Base-by-base conservation (phyloP, 1,140 invertebrate genomes). In the Latrodectus geometricus region DNA sequence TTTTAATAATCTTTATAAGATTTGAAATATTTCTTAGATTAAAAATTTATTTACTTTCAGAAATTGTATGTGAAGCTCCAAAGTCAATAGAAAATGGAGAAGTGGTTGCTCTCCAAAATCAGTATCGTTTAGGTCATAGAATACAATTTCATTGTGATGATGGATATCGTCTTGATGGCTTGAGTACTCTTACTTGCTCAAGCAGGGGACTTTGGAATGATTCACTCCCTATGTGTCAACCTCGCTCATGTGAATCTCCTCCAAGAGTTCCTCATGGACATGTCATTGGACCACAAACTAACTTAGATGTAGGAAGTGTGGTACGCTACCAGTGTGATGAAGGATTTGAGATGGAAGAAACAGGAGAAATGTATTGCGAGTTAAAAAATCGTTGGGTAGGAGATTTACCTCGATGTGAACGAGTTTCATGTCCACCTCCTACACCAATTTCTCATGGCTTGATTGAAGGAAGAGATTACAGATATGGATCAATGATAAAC, bases 191-290 rank as follows among this genome's bases (percentile, higher is more conserved):
- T 9, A 73, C 74, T 8, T 88, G 88, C 21, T 75, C 73, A 15
- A 79, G 65, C 14, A 73, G 48, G 61, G 88, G 85, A 4, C 69
- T 70, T 12, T 88, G 88, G 88, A 88, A 81, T 65, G 68, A 70
- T 3, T 69, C 73, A 4, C 17, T 76, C n/a, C 86, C 85, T 17
- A 68, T 80, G 66, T 88, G 88, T 65, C 78, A 88, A 75, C 88
- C 88, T 2, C 68, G 79, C 2, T 84, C 79, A 48, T 92, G 92
- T 88, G 90, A 90, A 12, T 69, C 81, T 23, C 91, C 92, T 0
- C 89, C 89, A 14, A 56, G 84, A 23, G 74, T 91, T 12, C 65
- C 85, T 49, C 88, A 91, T 89, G 90, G 90, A 0, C 73, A 83
- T 21, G 80, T 88, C 14, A 65, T 87, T 8, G 80, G 86, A 17